Conservation (phyloP, 2,113 vertebrate genomes). For the Clarias magur region DNA sequence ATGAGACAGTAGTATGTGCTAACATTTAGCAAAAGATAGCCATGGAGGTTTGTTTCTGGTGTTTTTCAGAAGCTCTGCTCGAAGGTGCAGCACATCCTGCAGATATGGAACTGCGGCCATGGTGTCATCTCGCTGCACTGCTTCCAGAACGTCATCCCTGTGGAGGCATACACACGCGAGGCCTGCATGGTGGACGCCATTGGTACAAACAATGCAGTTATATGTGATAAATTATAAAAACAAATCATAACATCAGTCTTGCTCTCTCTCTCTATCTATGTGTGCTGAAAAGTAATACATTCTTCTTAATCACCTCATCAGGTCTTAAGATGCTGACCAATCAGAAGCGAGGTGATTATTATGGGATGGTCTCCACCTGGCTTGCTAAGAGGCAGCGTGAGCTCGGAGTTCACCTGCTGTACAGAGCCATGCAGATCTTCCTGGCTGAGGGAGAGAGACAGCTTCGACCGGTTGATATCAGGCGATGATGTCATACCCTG, state of each 20-base stretch:
- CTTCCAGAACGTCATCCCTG: constrained; percentile 85
- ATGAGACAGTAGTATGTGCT: not conserved
- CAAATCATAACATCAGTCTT: not conserved
- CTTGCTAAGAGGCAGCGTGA: constrained; percentile 64
- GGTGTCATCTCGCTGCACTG: constrained; percentile 88
- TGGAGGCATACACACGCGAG: constrained; percentile 88
- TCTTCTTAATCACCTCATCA: constrained; percentile 48
- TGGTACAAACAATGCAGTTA: constrained; percentile 65
- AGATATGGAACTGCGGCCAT: constrained; percentile 81
- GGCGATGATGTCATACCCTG: constrained; percentile 2
- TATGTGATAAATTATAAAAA: not conserved
- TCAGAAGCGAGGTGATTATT: constrained; percentile 83
- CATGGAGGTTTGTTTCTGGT: not conserved
- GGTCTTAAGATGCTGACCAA: constrained; percentile 86
- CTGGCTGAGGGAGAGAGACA: constrained; percentile 88
- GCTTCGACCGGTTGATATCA: constrained; percentile 81
- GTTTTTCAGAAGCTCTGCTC: constrained; percentile 74
- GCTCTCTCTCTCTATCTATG: not conserved
- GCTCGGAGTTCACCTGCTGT: constrained; percentile 82
- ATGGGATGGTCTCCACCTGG: constrained; percentile 80
- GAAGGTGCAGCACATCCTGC: constrained; percentile 85
- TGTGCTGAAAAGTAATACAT: too few relatives aligned
- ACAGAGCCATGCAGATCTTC: constrained; percentile 83
- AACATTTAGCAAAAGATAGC: not conserved
- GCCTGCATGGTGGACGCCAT: constrained; percentile 88